Evolutionary conservation across 2,797 vertebrate species (phyloP).

Genomic region (Hozukius guyotensis): DNA sequence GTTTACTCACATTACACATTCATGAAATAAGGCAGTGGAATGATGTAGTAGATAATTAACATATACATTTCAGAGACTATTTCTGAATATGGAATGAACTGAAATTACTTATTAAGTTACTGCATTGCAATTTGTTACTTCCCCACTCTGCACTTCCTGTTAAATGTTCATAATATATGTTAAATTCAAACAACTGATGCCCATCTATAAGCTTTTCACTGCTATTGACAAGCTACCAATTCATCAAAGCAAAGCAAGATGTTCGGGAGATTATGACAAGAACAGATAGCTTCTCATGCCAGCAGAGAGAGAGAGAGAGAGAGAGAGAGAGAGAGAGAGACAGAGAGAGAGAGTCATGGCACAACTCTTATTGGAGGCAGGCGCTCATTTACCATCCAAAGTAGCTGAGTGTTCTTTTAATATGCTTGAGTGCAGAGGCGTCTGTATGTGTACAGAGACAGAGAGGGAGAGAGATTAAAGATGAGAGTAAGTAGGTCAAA

Average conservation of each 20-base stretch:
- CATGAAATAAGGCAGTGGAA: not conserved
- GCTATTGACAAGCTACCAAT: conserved; percentile 12
- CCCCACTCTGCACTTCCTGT: not conserved
- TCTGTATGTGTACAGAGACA: conserved; percentile 23
- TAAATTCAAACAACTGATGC: not conserved
- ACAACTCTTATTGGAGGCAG: conserved; percentile 47
- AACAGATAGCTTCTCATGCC: conserved; percentile 17
- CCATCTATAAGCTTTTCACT: not conserved
- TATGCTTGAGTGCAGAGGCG: conserved; percentile 68
- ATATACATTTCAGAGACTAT: not conserved
- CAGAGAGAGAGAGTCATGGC: conserved; percentile 24
- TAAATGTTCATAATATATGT: not conserved
- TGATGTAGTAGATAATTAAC: not conserved
- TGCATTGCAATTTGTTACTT: not conserved
- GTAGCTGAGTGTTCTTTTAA: conserved; percentile 70
- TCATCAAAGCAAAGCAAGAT: conserved; percentile 7
- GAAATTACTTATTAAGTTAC: not conserved
- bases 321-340: not conserved
- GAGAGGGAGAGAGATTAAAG: conserved; percentile 49
- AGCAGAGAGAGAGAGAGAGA: not conserved
- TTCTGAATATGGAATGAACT: not conserved
- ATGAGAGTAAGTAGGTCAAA: conserved; percentile 75
- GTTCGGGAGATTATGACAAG: conserved; percentile 7
- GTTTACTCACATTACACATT: not conserved
- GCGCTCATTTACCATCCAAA: conserved; percentile 73